Base-by-base conservation (phyloP, 2,113 vertebrate genomes). In the Alectura lathami region DNA sequence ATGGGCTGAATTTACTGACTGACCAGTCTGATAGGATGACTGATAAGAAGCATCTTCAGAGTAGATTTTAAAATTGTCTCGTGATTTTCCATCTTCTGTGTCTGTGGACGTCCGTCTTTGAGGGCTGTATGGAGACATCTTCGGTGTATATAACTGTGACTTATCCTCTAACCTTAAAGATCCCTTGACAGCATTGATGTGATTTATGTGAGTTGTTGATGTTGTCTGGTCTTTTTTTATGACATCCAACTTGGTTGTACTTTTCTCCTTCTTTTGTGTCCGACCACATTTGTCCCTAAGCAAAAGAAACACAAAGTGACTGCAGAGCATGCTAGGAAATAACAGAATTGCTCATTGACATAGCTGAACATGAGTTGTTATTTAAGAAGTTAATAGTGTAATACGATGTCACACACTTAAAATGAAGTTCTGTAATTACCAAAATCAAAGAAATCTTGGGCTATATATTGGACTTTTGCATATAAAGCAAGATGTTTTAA, bases 201-300 rank as follows among this genome's bases (percentile, higher is more conserved):
- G 97, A 83, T 98, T 98, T 89, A 99, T 99, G 68, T 98, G 99
- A 92, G 98, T 98, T 78, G 99, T 99, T 92, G 99, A 99, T 3
- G 99, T 99, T 81, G 98, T 99, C 96, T 99, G 99, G 94, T 99
- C 99, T 95, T 98, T 99, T 86, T 99, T 99, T 64, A 99, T 97
- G 43, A 98, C 98, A 1, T 98, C 98, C 77, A 99, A 97, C 95
- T 98, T 99, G 32, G 98, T 98, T 83, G 98, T 97, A 74, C 93
- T 98, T 29, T 95, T 97, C 86, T 98, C 97, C 83, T 97, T 98
- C 86, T 96, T 98, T 86, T 96, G 97, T 17, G 98, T 97, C 79
- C 59, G 95, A 70, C 63, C 97, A 82, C 97, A 96, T 60, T 98
- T 98, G 94, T 98, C 96, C 96, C 99, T 99, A 91, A 12, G 38